phyloP scores from a whole-genome alignment of 2,113 vertebrate species.

The Progne subis region DNA sequence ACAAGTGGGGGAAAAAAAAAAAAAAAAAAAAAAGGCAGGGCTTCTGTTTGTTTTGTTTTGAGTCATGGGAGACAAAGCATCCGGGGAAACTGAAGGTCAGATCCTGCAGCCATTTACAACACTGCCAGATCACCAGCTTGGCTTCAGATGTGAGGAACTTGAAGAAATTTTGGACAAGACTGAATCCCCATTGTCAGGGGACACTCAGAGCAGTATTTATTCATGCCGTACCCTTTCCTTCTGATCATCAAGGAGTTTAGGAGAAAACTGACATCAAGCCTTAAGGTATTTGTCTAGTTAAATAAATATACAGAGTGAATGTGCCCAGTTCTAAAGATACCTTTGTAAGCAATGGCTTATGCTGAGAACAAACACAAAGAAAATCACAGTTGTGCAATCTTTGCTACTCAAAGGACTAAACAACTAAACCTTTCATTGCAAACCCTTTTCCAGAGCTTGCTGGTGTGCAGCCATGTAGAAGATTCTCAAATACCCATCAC shows the following conservation, averaged over 20 bases:
- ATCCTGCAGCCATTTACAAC: neutral
- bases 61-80: neutral
- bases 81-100: neutral
- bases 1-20: neutral
- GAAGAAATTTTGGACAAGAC: neutral
- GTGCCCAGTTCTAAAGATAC: neutral
- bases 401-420: neutral
- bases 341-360: neutral
- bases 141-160: neutral
- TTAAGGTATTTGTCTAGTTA: constrained; percentile 26
- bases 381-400: constrained; percentile 18
- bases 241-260: neutral
- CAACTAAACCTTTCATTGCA: neutral
- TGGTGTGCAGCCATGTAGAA: neutral
- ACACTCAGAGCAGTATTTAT: neutral
- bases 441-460: neutral
- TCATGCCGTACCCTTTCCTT: neutral
- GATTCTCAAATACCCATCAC: neutral
- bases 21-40: neutral
- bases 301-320: neutral
- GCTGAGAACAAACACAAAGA: neutral
- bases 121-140: neutral
- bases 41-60: neutral
- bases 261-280: constrained; percentile 1
- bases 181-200: neutral